phyloP scores from a whole-genome alignment of 1,140 invertebrate genomes.

The Contarinia nasturtii region DNA sequence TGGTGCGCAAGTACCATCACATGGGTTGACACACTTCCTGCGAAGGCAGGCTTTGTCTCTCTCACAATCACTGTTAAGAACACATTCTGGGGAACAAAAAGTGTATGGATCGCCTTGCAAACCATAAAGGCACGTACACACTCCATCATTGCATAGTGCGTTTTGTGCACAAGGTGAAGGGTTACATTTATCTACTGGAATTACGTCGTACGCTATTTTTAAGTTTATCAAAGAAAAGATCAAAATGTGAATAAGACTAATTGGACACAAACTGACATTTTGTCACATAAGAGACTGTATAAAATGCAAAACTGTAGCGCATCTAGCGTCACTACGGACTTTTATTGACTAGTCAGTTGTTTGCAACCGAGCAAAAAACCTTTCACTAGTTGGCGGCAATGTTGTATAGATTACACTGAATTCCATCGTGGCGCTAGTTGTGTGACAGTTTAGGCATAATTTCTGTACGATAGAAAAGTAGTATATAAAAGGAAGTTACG shows the following conservation, averaged over 20 bases:
- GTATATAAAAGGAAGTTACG: not conserved
- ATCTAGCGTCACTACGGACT: constrained; percentile 63
- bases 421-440: constrained; percentile 36
- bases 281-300: too few species aligned
- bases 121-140: constrained; percentile 54
- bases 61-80: constrained; percentile 64
- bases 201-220: constrained; percentile 26
- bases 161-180: constrained; percentile 68
- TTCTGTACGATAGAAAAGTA: not conserved
- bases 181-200: constrained; percentile 36
- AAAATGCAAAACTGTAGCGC: too few species aligned
- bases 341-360: constrained; percentile 61
- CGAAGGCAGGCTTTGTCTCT: constrained; percentile 51
- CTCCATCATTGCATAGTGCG: constrained; percentile 59
- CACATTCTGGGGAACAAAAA: constrained; percentile 65
- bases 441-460: too few species aligned
- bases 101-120: constrained; percentile 72
- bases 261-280: constrained; percentile 64
- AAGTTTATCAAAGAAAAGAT: constrained; percentile 40
- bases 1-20: constrained; percentile 55
- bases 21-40: constrained; percentile 66
- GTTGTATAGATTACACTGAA: constrained; percentile 47
- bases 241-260: constrained; percentile 39
- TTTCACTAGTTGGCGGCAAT: too few species aligned
- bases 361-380: constrained; percentile 60